phyloP scores from a whole-genome alignment of 2,888 invertebrate species.

The Dicyrtoma fusca region DNA sequence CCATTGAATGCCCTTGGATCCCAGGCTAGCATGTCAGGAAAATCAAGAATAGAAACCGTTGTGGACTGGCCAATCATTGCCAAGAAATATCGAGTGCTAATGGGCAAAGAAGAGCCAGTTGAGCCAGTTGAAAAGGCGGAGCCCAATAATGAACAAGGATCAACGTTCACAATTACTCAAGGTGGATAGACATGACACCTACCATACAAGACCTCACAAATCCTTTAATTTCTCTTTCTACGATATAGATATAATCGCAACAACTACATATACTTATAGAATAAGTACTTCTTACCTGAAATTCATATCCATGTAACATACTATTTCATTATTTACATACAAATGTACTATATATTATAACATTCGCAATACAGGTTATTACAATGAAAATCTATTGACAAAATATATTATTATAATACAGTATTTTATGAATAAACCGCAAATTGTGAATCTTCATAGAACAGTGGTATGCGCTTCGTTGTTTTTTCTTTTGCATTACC shows the following conservation, averaged over 20 bases:
- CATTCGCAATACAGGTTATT: neutral
- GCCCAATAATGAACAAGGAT: constrained; percentile 27
- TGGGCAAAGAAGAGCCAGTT: constrained; percentile 66
- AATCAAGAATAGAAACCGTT: constrained; percentile 83
- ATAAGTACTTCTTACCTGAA: neutral
- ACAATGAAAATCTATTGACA: constrained; percentile 1
- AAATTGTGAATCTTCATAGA: constrained; percentile 4
- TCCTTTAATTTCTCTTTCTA: neutral
- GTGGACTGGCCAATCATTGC: constrained; percentile 90
- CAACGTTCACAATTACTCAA: constrained; percentile 37
- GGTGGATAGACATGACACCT: constrained; percentile 1
- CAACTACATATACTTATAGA: neutral
- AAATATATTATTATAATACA: constrained; percentile 6
- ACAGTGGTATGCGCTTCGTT: too few relatives aligned
- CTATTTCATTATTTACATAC: neutral
- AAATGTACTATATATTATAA: neutral
- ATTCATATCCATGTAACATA: neutral
- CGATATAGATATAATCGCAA: neutral
- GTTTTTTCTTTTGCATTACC: too few relatives aligned
- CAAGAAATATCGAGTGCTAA: constrained; percentile 80
- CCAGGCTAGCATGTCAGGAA: constrained; percentile 69
- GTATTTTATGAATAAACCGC: constrained; percentile 9
- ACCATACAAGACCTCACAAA: neutral
- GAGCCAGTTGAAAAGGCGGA: constrained; percentile 24
- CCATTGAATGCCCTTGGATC: constrained; percentile 47